These are phyloP conservation scores for Chamaea fasciata DNA, from an alignment of 2,113 vertebrate species.

Conservation along the genomic window DNA sequence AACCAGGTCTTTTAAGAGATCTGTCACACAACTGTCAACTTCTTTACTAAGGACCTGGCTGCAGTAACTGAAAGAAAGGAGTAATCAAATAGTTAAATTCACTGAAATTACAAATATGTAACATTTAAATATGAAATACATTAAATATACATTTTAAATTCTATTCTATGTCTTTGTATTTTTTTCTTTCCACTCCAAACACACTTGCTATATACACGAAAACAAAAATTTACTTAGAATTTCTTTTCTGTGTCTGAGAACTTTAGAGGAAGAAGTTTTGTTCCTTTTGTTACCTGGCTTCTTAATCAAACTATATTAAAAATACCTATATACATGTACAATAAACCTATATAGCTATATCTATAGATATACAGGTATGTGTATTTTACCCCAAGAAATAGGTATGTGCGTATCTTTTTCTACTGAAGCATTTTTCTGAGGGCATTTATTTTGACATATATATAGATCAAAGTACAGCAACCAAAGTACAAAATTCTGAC, in stretches of 20 bases:
- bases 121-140: background rate
- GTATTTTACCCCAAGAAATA: background rate
- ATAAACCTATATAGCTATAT: background rate
- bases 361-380: background rate
- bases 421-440: background rate
- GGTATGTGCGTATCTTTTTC: background rate
- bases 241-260: background rate
- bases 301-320: background rate
- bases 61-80: slow-evolving; percentile 83
- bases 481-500: background rate
- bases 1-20: slow-evolving; percentile 89
- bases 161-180: background rate
- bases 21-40: slow-evolving; percentile 87
- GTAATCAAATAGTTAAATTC: background rate
- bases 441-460: background rate
- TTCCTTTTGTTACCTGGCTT: background rate
- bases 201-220: background rate
- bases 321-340: background rate
- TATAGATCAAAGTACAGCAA: background rate
- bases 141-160: background rate
- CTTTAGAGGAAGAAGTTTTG: background rate
- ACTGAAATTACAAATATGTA: background rate
- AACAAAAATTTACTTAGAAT: background rate
- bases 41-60: slow-evolving; percentile 95
- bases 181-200: background rate